Conservation (phyloP, 2,888 invertebrate genomes). For the Megamerina dolium region DNA sequence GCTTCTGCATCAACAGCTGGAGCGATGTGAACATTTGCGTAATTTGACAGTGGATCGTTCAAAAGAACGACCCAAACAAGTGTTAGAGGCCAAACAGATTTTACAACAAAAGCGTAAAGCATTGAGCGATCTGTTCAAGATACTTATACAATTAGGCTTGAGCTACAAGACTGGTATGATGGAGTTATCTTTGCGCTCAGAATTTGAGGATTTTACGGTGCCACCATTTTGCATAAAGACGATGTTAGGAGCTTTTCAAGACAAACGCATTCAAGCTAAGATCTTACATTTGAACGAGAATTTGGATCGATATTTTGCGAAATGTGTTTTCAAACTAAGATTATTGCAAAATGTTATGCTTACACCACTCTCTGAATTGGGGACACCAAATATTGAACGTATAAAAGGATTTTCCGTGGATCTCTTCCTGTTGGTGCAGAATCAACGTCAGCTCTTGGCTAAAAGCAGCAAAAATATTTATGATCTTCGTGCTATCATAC, state of each 20-base stretch:
- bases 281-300: conserved; percentile 43
- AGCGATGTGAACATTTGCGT: conserved; percentile 60
- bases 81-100: conserved; percentile 71
- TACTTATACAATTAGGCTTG: conserved; percentile 66
- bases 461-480: conserved; percentile 56
- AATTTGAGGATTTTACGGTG: conserved; percentile 59
- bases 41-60: conserved; percentile 50
- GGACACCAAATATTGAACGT: conserved; percentile 72
- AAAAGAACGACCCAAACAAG: conserved; percentile 62
- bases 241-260: conserved; percentile 53
- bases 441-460: conserved; percentile 60
- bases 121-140: conserved; percentile 79
- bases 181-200: conserved; percentile 51
- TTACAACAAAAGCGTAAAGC: conserved; percentile 80
- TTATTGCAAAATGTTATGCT: conserved; percentile 46
- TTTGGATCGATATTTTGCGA: conserved; percentile 42
- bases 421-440: conserved; percentile 62
- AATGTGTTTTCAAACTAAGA: conserved; percentile 45
- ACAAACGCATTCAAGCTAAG: conserved; percentile 50
- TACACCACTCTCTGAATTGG: conserved; percentile 71
- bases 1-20: conserved; percentile 61
- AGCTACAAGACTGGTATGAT: conserved; percentile 76
- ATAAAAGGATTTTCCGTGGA: conserved; percentile 81
- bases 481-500: conserved; percentile 53
- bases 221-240: conserved; percentile 66